phyloP scores from a whole-genome alignment of 2,888 invertebrate species.

The Cryptophagus acutangulus region DNA sequence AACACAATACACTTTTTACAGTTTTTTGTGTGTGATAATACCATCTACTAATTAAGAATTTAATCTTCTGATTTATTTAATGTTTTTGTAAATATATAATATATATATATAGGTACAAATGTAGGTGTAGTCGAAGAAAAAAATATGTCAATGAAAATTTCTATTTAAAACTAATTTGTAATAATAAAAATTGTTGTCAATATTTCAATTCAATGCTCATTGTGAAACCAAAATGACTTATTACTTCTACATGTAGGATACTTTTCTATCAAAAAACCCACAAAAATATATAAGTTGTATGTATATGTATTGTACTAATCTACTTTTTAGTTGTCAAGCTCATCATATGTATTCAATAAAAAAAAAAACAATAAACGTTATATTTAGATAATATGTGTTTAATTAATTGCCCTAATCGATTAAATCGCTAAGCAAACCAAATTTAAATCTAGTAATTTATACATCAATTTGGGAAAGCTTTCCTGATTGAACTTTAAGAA shows the following conservation, averaged over 20 bases:
- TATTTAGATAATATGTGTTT: slow-evolving; percentile 31
- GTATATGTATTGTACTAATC: slow-evolving; percentile 36
- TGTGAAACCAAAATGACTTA: slow-evolving; percentile 29
- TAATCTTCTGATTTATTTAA: slow-evolving; percentile 19
- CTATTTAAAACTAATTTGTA: slow-evolving; percentile 22
- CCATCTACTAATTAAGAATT: not conserved
- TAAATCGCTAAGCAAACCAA: not conserved
- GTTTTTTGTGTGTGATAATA: slow-evolving; percentile 27
- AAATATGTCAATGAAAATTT: slow-evolving; percentile 31
- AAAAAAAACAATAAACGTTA: slow-evolving; percentile 38
- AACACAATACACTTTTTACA: not conserved
- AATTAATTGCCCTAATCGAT: slow-evolving; percentile 6
- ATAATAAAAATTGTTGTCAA: slow-evolving; percentile 13
- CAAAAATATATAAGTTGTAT: slow-evolving; percentile 30
- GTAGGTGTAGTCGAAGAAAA: slow-evolving; percentile 28
- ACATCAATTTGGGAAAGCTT: not conserved
- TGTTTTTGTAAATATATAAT: slow-evolving; percentile 28
- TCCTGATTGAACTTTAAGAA: slow-evolving; percentile 2
- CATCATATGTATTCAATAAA: slow-evolving; percentile 34
- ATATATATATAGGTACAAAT: slow-evolving; percentile 33
- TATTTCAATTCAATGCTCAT: slow-evolving; percentile 22
- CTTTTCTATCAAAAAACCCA: slow-evolving; percentile 24
- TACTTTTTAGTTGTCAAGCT: slow-evolving; percentile 32
- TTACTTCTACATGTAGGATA: slow-evolving; percentile 23
- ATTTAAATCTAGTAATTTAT: not conserved